A percentile compares a stretch with the other conserved stretches of the same genome.
Evolutionary conservation across 2,888 invertebrate genomes (phyloP).

Genomic region (Rhagonycha lutea): DNA sequence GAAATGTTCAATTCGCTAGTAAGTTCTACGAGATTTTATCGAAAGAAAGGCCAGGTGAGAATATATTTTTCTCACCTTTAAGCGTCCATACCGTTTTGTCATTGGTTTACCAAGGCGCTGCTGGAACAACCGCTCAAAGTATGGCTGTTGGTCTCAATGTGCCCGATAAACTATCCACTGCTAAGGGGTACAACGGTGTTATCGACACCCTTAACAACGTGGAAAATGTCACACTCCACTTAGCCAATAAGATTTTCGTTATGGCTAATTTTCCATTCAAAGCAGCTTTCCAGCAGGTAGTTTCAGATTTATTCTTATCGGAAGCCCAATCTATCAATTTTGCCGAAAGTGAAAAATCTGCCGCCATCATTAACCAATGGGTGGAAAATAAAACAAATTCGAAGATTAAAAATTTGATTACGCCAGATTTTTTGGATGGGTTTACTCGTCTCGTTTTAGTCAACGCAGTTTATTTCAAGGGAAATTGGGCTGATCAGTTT

Average conservation of each 20-base stretch:
- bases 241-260: slow-evolving; percentile 73
- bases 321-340: slow-evolving; percentile 69
- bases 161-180: slow-evolving; percentile 31
- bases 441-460: slow-evolving; percentile 73
- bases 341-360: slow-evolving; percentile 55
- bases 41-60: slow-evolving; percentile 35
- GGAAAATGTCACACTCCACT: slow-evolving; percentile 61
- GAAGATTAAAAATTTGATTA: slow-evolving; percentile 78
- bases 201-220: slow-evolving; percentile 45
- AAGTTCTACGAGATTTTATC: slow-evolving; percentile 9
- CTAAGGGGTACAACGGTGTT: slow-evolving; percentile 35
- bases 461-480: slow-evolving; percentile 87
- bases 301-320: slow-evolving; percentile 66
- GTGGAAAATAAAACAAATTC: slow-evolving; percentile 77
- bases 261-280: slow-evolving; percentile 59
- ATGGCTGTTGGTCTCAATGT: slow-evolving; percentile 40
- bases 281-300: slow-evolving; percentile 60
- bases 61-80: slow-evolving; percentile 53
- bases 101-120: slow-evolving; percentile 51
- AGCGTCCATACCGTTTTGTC: slow-evolving; percentile 52
- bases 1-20: background rate
- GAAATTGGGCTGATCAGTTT: slow-evolving; percentile 74
- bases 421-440: slow-evolving; percentile 58
- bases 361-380: slow-evolving; percentile 76
- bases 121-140: slow-evolving; percentile 44